These are phyloP conservation scores for Hydropotes inermis DNA, from an alignment of 2,113 vertebrate species.

Conservation along the genomic window DNA sequence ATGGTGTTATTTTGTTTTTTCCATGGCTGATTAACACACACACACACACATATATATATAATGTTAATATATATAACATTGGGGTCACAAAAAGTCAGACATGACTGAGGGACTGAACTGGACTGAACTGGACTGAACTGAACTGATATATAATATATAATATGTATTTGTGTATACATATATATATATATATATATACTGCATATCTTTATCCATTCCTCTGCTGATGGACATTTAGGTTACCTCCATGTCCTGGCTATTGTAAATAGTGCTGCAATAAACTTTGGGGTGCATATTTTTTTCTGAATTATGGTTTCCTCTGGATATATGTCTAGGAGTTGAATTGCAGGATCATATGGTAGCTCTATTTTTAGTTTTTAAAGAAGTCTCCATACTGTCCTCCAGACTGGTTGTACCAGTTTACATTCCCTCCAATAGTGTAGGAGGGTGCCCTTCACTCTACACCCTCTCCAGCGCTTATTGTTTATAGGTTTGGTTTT, in stretches of 20 bases:
- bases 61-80: not conserved
- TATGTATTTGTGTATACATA: too few species aligned
- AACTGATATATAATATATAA: not conserved
- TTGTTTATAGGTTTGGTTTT: not conserved
- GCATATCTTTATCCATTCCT: not conserved
- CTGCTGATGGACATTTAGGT: not conserved
- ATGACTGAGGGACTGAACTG: not conserved
- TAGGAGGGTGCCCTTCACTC: not conserved
- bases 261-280: not conserved
- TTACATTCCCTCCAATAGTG: not conserved
- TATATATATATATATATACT: rapidly evolving
- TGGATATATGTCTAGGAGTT: not conserved
- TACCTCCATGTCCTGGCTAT: not conserved
- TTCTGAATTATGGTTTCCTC: not conserved
- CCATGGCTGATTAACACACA: not conserved
- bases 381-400: not conserved
- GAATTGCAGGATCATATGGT: not conserved
- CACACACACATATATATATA: not conserved
- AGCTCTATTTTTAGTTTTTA: not conserved
- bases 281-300: not conserved
- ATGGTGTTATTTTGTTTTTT: not conserved
- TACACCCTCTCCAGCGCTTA: not conserved
- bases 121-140: not conserved
- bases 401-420: not conserved
- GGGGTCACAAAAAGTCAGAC: not conserved